These are phyloP conservation scores for Sthenelais limicola DNA, from an alignment of 2,888 invertebrate genomes.

Conservation along the genomic window DNA sequence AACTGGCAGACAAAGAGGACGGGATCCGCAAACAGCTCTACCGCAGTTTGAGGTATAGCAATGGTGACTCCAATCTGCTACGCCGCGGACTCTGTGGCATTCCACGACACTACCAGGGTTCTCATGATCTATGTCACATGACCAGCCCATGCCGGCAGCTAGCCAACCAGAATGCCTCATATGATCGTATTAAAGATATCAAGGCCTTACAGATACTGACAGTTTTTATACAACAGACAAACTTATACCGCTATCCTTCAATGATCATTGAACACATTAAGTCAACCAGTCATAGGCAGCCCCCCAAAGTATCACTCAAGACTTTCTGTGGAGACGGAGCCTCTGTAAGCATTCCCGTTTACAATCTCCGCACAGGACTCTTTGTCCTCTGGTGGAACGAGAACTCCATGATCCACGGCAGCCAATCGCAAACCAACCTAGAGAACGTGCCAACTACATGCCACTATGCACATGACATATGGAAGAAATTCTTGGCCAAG, in stretches of 20 bases:
- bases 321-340: slow-evolving; percentile 29
- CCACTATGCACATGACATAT: slow-evolving; percentile 34
- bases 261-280: slow-evolving; percentile 34
- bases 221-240: slow-evolving; percentile 23
- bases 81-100: slow-evolving; percentile 23
- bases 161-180: background rate
- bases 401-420: slow-evolving; percentile 17
- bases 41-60: slow-evolving; percentile 19
- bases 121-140: slow-evolving; percentile 18
- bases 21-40: slow-evolving; percentile 26
- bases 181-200: slow-evolving; percentile 20
- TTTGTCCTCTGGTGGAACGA: slow-evolving; percentile 35
- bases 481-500: slow-evolving; percentile 24
- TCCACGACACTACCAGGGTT: slow-evolving; percentile 28
- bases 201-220: slow-evolving; percentile 29
- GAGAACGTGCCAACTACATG: slow-evolving; percentile 36
- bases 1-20: slow-evolving; percentile 24
- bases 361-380: slow-evolving; percentile 32
- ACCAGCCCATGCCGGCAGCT: slow-evolving; percentile 21
- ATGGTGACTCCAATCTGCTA: slow-evolving; percentile 13
- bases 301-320: slow-evolving; percentile 11
- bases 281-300: slow-evolving; percentile 25
- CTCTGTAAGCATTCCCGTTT: slow-evolving; percentile 12
- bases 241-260: slow-evolving; percentile 12
- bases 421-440: background rate